Percentiles rank a stretch among this genome's conserved stretches.
Conservation (phyloP, 2,888 invertebrate species). For the Sphaeridia pumilis region DNA sequence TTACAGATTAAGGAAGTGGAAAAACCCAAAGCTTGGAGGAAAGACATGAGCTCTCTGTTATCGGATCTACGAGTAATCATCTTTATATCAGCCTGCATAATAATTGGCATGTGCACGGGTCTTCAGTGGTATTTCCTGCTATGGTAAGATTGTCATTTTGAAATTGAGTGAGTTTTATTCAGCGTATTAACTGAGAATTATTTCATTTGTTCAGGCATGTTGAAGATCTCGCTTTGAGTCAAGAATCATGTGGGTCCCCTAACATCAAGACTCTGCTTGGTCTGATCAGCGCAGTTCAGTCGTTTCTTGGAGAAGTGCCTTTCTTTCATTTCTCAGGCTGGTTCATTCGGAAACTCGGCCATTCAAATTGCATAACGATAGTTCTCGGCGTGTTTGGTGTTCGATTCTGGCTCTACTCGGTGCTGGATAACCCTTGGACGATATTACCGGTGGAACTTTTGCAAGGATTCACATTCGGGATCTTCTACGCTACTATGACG, state of each 20-base stretch:
- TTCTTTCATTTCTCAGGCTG: slow-evolving; percentile 69
- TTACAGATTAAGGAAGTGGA: slow-evolving; percentile 37
- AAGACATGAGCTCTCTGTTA: slow-evolving; percentile 56
- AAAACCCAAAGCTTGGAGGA: slow-evolving; percentile 39
- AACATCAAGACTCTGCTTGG: slow-evolving; percentile 61
- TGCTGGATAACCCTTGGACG: slow-evolving; percentile 68
- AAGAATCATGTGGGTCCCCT: slow-evolving; percentile 39
- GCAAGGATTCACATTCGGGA: slow-evolving; percentile 78
- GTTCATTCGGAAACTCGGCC: slow-evolving; percentile 66
- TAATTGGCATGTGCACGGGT: slow-evolving; percentile 71
- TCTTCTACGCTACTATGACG: slow-evolving; percentile 78
- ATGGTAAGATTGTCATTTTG: slow-evolving; percentile 45
- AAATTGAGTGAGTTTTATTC: slow-evolving; percentile 6
- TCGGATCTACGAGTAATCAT: slow-evolving; percentile 54
- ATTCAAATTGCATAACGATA: slow-evolving; percentile 68
- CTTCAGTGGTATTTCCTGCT: slow-evolving; percentile 79
- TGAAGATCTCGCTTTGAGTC: slow-evolving; percentile 53
- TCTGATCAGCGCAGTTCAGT: slow-evolving; percentile 60
- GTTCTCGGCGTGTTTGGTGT: slow-evolving; percentile 67
- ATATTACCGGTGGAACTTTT: slow-evolving; percentile 71
- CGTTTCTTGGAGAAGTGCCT: slow-evolving; percentile 72
- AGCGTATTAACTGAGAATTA: not conserved
- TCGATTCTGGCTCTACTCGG: slow-evolving; percentile 69
- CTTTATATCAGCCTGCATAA: slow-evolving; percentile 67
- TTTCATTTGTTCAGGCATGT: slow-evolving; percentile 44